These are phyloP conservation scores for Podotricha telesiphe DNA, from an alignment of 2,888 invertebrate species.

Conservation along the genomic window DNA sequence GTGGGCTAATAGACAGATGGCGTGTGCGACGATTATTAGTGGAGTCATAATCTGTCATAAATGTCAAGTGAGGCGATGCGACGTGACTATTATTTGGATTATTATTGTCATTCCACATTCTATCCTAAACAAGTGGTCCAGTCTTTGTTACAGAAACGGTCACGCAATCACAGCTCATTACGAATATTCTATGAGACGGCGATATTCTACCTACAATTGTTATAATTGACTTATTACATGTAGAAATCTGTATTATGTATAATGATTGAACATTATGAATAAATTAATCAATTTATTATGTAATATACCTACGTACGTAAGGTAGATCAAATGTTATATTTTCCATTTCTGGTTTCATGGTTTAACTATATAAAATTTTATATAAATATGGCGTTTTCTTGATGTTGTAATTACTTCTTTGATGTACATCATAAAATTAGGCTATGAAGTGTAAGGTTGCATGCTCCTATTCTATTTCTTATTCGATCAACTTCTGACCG, in stretches of 20 bases:
- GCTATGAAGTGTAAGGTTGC: no score
- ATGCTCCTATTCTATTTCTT: no score
- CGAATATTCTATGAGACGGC: slow-evolving; percentile 52
- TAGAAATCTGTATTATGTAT: slow-evolving; percentile 23
- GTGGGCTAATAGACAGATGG: slow-evolving; percentile 77
- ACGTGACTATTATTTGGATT: slow-evolving; percentile 67
- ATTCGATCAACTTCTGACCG: not conserved
- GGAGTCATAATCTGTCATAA: slow-evolving; percentile 79
- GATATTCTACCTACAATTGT: slow-evolving; percentile 53
- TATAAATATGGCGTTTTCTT: no score
- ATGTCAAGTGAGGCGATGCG: slow-evolving; percentile 71
- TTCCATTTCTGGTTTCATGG: not conserved
- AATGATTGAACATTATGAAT: slow-evolving; percentile 47
- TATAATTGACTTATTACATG: slow-evolving; percentile 37
- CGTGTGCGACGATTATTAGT: slow-evolving; percentile 74
- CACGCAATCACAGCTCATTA: slow-evolving; percentile 67
- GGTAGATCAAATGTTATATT: not conserved
- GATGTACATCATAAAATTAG: no score
- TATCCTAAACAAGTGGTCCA: slow-evolving; percentile 66
- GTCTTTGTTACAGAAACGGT: slow-evolving; percentile 62
- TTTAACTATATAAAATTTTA: no score
- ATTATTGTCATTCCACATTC: slow-evolving; percentile 71
- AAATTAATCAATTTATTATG: slow-evolving; percentile 50
- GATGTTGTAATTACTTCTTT: no score
- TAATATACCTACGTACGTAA: not conserved